Percentiles rank a stretch among this genome's conserved stretches.
Evolutionary conservation across 2,113 vertebrate species (phyloP).

Genomic region (Megaceryle maxima): DNA sequence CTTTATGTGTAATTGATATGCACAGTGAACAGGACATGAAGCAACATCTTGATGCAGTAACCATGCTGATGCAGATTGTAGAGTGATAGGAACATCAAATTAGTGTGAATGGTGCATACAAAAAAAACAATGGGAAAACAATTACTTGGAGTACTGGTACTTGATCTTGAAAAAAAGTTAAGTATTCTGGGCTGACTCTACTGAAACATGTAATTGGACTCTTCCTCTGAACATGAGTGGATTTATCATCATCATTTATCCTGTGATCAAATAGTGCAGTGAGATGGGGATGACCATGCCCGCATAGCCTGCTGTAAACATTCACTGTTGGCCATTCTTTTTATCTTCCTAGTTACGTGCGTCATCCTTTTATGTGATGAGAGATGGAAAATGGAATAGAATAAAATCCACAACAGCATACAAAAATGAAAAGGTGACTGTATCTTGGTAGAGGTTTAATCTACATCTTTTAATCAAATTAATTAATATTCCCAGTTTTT

Average conservation of each 20-base stretch:
- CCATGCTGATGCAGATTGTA: neutral
- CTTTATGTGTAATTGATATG: neutral
- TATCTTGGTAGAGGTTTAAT: neutral
- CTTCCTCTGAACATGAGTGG: neutral
- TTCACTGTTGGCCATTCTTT: neutral
- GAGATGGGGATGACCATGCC: neutral
- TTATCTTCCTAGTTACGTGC: neutral
- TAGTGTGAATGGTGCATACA: neutral
- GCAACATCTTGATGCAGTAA: neutral
- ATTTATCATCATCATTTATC: neutral
- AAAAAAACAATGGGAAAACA: neutral
- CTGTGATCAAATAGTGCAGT: neutral
- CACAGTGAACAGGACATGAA: neutral
- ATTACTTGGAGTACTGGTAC: neutral
- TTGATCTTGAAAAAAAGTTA: neutral
- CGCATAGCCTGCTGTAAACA: neutral
- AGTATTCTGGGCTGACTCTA: neutral
- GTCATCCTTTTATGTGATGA: neutral
- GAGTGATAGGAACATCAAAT: neutral
- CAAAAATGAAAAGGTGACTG: neutral
- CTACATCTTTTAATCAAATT: neutral
- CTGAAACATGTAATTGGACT: neutral
- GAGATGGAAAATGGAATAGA: neutral
- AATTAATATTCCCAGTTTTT: neutral
- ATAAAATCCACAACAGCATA: neutral